Evolutionary conservation across 2,113 vertebrate species (phyloP), one percentile per base, ranked within the genome.

Genomic region (Chionis minor): DNA sequence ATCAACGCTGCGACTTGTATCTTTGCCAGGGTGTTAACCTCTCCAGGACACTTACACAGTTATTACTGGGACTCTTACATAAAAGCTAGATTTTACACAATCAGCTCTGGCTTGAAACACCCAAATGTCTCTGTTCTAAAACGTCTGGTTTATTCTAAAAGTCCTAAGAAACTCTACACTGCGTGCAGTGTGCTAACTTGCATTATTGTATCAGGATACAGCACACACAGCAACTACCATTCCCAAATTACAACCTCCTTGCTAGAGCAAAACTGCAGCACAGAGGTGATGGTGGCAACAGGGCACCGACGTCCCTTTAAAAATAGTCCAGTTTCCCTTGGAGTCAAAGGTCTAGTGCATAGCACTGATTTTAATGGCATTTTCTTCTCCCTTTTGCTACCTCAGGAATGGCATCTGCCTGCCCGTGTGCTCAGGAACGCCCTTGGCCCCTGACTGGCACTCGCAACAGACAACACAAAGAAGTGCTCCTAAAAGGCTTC

Each of bases 141-240:
- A 19, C 27, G 8, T 14, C 35, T 65, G 33, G 44, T 44, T 47
- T 9, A 35, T 7, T 42, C 32, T 26, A 5, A 8, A 38, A 61
- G 9, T 11, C 40, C n/a, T 5, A 32, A 12, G 61, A 23, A 35
- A 0, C 27, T 12, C 62, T 32, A 9, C 4, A 0, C 6, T 4
- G 26, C 13, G 72, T 56, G 54, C 55, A 61, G 14, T 0, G 52
- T 6, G 58, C 23, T 66, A 23, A 66, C 2, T 3, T 52, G 47
- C 10, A 5, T 22, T 22, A 35, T 62, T 45, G 5, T 30, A 20
- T 20, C 38, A 12, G 38, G 28, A 15, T 13, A 40, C 0, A 28
- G 14, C 33, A 3, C 0, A 7, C 52, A 28, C 8, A 1, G 44
- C 23, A 61, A 30, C 27, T 18, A 15, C 9, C 51, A 9, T 5